A percentile compares a stretch with the other conserved stretches of the same genome.
These are phyloP conservation scores for Yponomeuta cagnagella DNA, from an alignment of 2,888 invertebrate genomes.

Conservation along the genomic window DNA sequence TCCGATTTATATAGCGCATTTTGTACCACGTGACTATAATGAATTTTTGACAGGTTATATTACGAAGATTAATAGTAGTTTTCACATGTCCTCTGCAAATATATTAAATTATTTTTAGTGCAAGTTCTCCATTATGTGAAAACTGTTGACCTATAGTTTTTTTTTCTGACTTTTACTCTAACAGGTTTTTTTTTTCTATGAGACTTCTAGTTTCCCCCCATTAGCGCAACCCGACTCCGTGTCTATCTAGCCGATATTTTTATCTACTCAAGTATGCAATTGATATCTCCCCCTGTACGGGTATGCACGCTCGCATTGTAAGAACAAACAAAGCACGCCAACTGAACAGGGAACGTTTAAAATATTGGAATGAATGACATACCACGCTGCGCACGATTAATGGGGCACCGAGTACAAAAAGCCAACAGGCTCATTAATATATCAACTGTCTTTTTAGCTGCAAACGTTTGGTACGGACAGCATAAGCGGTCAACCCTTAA, in stretches of 20 bases:
- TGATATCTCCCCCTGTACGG: neutral
- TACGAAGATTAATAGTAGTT: too few relatives aligned
- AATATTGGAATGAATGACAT: slow-evolving; percentile 76
- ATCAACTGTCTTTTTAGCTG: slow-evolving; percentile 73
- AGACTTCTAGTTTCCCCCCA: neutral
- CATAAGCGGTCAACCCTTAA: slow-evolving; percentile 28
- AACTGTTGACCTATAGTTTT: too few relatives aligned
- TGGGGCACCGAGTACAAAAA: slow-evolving; percentile 68
- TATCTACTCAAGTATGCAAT: neutral
- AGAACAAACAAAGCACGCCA: slow-evolving; percentile 65
- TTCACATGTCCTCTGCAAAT: too few relatives aligned
- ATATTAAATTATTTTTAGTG: too few relatives aligned
- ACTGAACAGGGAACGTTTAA: slow-evolving; percentile 60
- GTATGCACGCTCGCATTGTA: slow-evolving; percentile 62
- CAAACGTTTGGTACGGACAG: slow-evolving; percentile 54
- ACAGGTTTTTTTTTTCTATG: too few relatives aligned
- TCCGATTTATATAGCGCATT: too few relatives aligned
- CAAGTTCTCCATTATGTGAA: too few relatives aligned
- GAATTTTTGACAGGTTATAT: too few relatives aligned
- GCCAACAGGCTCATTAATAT: slow-evolving; percentile 72
- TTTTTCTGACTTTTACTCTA: too few relatives aligned
- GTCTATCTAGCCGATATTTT: neutral
- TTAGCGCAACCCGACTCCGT: neutral
- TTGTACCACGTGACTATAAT: too few relatives aligned
- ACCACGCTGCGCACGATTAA: slow-evolving; percentile 72